Evolutionary conservation across 1,140 invertebrate genomes (phyloP).

Genomic region (Anadara kagoshimensis): DNA sequence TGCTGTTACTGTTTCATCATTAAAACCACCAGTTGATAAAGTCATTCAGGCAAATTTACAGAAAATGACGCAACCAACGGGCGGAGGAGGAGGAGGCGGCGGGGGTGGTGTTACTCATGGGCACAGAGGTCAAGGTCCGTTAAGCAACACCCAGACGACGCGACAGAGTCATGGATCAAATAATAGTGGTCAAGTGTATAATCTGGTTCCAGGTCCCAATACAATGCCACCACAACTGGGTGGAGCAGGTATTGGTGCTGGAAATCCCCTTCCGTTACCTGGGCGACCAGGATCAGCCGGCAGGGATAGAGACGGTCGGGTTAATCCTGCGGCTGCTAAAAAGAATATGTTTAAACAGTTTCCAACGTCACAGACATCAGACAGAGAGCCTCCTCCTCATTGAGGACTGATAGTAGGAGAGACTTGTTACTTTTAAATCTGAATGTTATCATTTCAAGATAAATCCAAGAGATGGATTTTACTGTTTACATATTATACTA

Average conservation of each 20-base stretch:
- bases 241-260: conserved; percentile 33
- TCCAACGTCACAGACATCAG: conserved; percentile 54
- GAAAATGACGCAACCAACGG: conserved; percentile 23
- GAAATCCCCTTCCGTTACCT: conserved; percentile 34
- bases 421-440: neutral
- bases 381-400: conserved; percentile 61
- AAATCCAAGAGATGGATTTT: conserved; percentile 21
- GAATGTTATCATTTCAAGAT: conserved; percentile 7
- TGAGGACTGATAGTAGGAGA: conserved; percentile 31
- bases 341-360: conserved; percentile 65
- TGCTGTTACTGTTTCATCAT: conserved; percentile 10
- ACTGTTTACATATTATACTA: conserved; percentile 10
- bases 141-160: neutral
- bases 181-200: conserved; percentile 17
- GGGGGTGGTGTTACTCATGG: neutral
- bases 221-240: conserved; percentile 21
- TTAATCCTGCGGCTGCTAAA: conserved; percentile 63
- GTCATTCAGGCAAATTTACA: too few species aligned
- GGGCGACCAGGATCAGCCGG: conserved; percentile 38
- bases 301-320: conserved; percentile 40
- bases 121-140: conserved; percentile 10
- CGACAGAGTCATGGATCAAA: conserved; percentile 26
- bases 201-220: conserved; percentile 29
- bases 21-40: conserved; percentile 6
- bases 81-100: conserved; percentile 25